These are phyloP conservation scores for Drosophila robusta DNA, from an alignment of 2,888 invertebrate genomes.

Conservation along the genomic window DNA sequence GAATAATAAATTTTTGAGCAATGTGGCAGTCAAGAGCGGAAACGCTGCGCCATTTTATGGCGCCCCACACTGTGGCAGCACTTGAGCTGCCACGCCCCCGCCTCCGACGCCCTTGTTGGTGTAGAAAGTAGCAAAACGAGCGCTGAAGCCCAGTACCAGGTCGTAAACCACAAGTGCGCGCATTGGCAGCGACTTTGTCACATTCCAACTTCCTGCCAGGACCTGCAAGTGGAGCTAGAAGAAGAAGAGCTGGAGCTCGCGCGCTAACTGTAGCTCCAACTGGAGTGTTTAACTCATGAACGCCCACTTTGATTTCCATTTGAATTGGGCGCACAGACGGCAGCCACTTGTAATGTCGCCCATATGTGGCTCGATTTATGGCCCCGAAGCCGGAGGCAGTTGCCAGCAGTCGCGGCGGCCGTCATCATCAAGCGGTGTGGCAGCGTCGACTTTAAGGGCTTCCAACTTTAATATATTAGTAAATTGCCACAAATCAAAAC, in stretches of 20 bases:
- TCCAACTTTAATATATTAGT: slow-evolving; percentile 29
- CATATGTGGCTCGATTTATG: slow-evolving; percentile 83
- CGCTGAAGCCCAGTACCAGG: slow-evolving; percentile 57
- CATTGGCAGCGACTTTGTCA: slow-evolving; percentile 74
- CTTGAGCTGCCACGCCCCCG: slow-evolving; percentile 14
- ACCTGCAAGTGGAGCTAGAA: slow-evolving; percentile 8
- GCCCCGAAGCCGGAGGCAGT: slow-evolving; percentile 19
- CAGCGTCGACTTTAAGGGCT: slow-evolving; percentile 19
- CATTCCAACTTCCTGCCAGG: slow-evolving; percentile 58
- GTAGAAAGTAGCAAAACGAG: slow-evolving; percentile 36
- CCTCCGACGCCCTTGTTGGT: neutral
- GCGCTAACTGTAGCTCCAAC: slow-evolving; percentile 12
- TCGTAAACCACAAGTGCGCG: slow-evolving; percentile 79
- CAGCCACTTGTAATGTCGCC: slow-evolving; percentile 74
- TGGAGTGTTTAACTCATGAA: slow-evolving; percentile 83
- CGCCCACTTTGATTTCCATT: slow-evolving; percentile 84
- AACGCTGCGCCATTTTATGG: slow-evolving; percentile 64
- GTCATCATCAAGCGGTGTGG: slow-evolving; percentile 19
- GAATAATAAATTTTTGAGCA: slow-evolving; percentile 77
- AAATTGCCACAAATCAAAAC: no score
- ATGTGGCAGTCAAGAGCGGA: slow-evolving; percentile 49
- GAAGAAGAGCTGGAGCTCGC: slow-evolving; percentile 5
- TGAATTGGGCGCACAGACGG: slow-evolving; percentile 77
- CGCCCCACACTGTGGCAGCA: slow-evolving; percentile 9
- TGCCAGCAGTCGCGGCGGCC: slow-evolving; percentile 5